phyloP scores from a whole-genome alignment of 2,113 vertebrate species.

The Pungitius pungitius region DNA sequence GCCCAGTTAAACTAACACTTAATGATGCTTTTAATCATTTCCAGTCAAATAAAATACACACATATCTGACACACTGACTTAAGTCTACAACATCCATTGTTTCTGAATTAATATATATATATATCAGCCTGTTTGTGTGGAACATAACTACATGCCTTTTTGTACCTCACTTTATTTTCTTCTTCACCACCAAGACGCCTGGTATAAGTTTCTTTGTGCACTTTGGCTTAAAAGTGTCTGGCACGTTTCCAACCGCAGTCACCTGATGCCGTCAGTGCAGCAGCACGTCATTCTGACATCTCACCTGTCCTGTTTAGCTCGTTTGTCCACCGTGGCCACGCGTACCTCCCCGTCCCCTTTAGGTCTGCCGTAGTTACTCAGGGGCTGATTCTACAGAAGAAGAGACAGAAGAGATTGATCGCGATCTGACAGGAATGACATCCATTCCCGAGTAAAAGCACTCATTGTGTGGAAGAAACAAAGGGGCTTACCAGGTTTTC shows the following conservation, averaged over 20 bases:
- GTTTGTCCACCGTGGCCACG: slow-evolving; percentile 92
- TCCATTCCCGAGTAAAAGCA: background rate
- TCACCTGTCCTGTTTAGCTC: slow-evolving; percentile 96
- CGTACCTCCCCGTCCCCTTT: slow-evolving; percentile 96
- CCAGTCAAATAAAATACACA: background rate
- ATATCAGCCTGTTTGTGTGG: background rate
- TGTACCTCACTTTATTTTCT: background rate
- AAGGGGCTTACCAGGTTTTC: slow-evolving; percentile 90
- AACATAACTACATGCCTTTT: background rate
- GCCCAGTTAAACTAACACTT: background rate
- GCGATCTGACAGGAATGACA: background rate
- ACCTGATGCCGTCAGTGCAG: slow-evolving; percentile 2
- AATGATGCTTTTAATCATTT: background rate
- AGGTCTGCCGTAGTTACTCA: slow-evolving; percentile 91
- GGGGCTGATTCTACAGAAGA: slow-evolving; percentile 87
- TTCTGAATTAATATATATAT: background rate
- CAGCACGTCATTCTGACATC: slow-evolving; percentile 42
- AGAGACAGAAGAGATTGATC: too few species aligned
- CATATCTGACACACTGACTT: background rate
- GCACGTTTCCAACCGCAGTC: slow-evolving; percentile 3
- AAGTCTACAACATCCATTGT: background rate
- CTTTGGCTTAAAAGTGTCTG: background rate
- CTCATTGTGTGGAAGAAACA: background rate
- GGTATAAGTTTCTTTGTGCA: background rate
- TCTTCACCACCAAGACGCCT: background rate